Base-by-base conservation (phyloP, 1,140 invertebrate species). In the Cydia pomonella region DNA sequence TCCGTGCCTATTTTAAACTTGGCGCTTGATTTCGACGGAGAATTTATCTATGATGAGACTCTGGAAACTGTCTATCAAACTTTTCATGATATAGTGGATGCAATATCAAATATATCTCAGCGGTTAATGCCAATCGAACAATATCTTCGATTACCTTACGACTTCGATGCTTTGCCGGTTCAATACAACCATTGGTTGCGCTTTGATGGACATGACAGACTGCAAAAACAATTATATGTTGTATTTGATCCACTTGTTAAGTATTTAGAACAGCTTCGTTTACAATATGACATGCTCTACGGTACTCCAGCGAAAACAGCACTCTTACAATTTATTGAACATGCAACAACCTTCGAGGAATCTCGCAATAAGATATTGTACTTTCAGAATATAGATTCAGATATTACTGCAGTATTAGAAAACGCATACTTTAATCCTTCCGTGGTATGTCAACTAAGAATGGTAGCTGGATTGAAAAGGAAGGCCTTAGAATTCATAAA, bases 351-450 rank as follows among this genome's bases (percentile, higher is more conserved):
- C 33, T 95, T 95, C 83, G 94, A 95, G 75, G 93, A 93, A 53
- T 94, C 93, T 63, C 93, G 94, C 44, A 90, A 93, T 27, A 94
- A 95, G 85, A 94, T 96, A 50, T 89, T 93, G 76, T 93, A 94
- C 76, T 96, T 95, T 76, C 94, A 95, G 83, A 83, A 82, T 7
- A 94, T 94, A 33, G 93, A 95, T 78, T 92, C 93, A 38, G 93
- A 94, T 81, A 93, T 96, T 47, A 94, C 93, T 21, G 93, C 93
- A 10, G 93, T 95, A 76, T 92, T 95, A 5, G 91, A 93, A 76
- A 95, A 95, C 76, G 95, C 96, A 82, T 96, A 94, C 86, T 96
- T 96, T 81, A 92, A 93, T 73, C 87, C 87, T 75, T 84, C 88
- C n/a, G 79, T 87, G n/a, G 89, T 91, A 27, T 81, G 85, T 69